Percentiles rank a stretch among this genome's conserved stretches.
These are phyloP conservation scores for Ceraclea dissimilis DNA, from an alignment of 2,888 invertebrate species.

Conservation along the genomic window DNA sequence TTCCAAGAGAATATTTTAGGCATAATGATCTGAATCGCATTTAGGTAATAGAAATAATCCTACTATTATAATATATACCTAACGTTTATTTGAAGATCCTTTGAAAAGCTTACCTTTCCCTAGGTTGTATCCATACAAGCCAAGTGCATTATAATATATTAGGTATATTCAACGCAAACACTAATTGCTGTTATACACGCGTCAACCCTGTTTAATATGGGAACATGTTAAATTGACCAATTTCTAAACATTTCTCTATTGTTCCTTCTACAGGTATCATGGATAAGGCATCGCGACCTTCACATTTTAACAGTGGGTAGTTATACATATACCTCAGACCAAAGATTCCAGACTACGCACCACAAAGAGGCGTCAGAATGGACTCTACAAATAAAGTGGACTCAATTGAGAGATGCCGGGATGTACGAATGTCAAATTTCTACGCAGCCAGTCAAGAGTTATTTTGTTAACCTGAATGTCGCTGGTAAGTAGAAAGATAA, in stretches of 20 bases:
- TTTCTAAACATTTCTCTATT: not conserved
- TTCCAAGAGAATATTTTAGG: too few species aligned
- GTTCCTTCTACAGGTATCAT: constrained; percentile 63
- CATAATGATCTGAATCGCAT: too few species aligned
- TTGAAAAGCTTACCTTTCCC: too few species aligned
- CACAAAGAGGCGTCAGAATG: constrained; percentile 62
- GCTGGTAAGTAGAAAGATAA: constrained; percentile 64
- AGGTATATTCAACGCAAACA: too few species aligned
- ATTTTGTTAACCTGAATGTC: constrained; percentile 80
- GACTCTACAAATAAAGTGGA: constrained; percentile 90
- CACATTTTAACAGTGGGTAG: constrained; percentile 85
- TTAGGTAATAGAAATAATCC: too few species aligned
- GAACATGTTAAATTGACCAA: too few species aligned
- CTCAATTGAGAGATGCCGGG: constrained; percentile 82
- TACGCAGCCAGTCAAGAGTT: constrained; percentile 81
- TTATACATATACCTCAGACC: constrained; percentile 87
- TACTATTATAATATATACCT: too few species aligned
- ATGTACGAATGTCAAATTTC: constrained; percentile 92
- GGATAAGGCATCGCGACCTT: constrained; percentile 85
- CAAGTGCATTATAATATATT: too few species aligned
- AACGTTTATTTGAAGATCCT: too few species aligned
- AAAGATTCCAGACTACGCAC: constrained; percentile 81
- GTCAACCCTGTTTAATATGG: too few species aligned
- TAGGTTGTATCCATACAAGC: too few species aligned
- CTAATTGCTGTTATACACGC: too few species aligned